Base-by-base conservation (phyloP, 2,888 invertebrate genomes). In the Amorpha juglandis region DNA sequence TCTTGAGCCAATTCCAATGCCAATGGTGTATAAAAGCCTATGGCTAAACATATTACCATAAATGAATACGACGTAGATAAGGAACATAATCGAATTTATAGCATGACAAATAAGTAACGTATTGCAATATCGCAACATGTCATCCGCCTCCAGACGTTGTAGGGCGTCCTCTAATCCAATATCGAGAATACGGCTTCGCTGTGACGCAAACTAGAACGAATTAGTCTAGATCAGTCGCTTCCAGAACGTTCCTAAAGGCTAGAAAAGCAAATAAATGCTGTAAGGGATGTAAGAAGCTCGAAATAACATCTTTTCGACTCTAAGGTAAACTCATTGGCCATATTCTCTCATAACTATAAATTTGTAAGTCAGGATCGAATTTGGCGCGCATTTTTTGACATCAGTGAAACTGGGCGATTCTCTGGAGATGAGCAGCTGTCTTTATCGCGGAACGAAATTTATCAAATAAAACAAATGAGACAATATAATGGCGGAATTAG, bases 111-210 rank as follows among this genome's bases (percentile, higher is more conserved):
- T 58, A 19, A 19, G 52, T 52, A 33, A 52, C 58, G 58, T 62
- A 45, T 66, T 62, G 62, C 53, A 51, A 47, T 42, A 16, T 58
- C 58, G 58, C 42, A 11, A 38, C 19, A 19, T 38, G 45, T 19
- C 38, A 38, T 42, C 58, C 38, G 1, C 16, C 6, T 9, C 16
- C 6, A 6, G 19, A 11, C 38, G 33, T 45, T 55, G 53, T 47
- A 16, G 35, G 48, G 64, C n/a, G 38, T 64, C 62, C 47, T 47
- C 50, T 70, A 70, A 70, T 70, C 70, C 66, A 70, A 70, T 70
- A 67, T 62, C 33, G 42, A 16, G 48, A 38, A 19, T 19, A 51
- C 11, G 70, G 70, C 70, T 70, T 70, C 69, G 45, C 21, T 21
- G 38, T 62, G 51, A 58, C 66, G 64, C 53, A 62, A 33, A 63